phyloP scores from a whole-genome alignment of 2,888 invertebrate genomes.

The Osmoderma eremita region DNA sequence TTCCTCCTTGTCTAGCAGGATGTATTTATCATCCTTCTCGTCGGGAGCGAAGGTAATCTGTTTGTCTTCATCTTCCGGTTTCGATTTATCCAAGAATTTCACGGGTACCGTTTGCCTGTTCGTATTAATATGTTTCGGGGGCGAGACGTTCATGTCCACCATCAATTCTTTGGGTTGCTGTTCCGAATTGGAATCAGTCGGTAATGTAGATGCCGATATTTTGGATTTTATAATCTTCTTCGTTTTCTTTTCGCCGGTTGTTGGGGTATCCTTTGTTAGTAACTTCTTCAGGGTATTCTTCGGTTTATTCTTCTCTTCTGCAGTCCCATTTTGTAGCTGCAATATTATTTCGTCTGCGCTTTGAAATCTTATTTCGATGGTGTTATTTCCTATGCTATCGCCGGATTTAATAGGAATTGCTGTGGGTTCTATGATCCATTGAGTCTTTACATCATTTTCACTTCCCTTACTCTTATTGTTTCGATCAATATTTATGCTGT shows the following conservation, averaged over 20 bases:
- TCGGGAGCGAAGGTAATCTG: conserved; percentile 55
- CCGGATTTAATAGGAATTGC: conserved; percentile 7
- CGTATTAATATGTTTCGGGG: conserved; percentile 55
- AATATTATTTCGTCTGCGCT: conserved; percentile 37
- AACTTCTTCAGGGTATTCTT: conserved; percentile 21
- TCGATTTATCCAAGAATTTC: conserved; percentile 47
- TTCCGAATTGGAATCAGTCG: conserved; percentile 5
- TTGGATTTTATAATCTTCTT: conserved; percentile 39
- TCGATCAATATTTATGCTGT: conserved; percentile 33
- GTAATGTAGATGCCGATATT: conserved; percentile 13
- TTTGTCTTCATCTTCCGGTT: conserved; percentile 47
- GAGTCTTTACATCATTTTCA: conserved; percentile 8
- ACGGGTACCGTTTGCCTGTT: conserved; percentile 51
- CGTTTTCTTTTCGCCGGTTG: conserved; percentile 15
- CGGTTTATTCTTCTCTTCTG: conserved; percentile 25
- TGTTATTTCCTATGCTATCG: conserved; percentile 6
- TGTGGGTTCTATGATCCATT: conserved; percentile 26
- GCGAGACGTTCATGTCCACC: conserved; percentile 46
- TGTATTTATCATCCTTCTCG: conserved; percentile 66
- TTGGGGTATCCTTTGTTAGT: conserved; percentile 7
- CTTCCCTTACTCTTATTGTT: conserved; percentile 1
- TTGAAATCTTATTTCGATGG: conserved; percentile 39
- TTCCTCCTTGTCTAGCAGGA: conserved; percentile 70
- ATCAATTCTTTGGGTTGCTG: conserved; percentile 46
- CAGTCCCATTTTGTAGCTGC: conserved; percentile 33